Evolutionary conservation across 2,113 vertebrate genomes (phyloP).

Genomic region (Synodontis membranacea): DNA sequence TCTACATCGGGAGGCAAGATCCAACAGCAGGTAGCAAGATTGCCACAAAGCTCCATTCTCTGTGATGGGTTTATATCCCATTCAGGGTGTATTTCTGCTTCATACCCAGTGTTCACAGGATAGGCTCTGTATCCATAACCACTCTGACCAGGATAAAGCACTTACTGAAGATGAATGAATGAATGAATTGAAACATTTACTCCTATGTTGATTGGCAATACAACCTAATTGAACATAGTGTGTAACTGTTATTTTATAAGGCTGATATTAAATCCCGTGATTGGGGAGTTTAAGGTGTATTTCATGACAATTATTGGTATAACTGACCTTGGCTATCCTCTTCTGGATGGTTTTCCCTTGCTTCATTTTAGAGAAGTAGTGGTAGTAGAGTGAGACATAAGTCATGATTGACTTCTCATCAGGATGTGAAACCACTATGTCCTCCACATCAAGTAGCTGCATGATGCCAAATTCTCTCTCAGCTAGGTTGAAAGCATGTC

Average conservation of each 20-base stretch:
- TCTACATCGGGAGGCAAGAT: neutral
- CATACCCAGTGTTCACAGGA: neutral
- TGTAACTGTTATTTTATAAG: neutral
- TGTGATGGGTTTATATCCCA: neutral
- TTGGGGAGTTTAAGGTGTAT: neutral
- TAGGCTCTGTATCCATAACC: neutral
- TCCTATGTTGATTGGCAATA: neutral
- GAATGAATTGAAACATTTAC: neutral
- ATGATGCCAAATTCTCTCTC: slow-evolving; percentile 81
- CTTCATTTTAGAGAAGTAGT: slow-evolving; percentile 84
- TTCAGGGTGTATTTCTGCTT: neutral
- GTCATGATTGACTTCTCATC: slow-evolving; percentile 93
- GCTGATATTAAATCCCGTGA: neutral
- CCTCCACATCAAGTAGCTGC: slow-evolving; percentile 86
- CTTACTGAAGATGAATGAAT: neutral
- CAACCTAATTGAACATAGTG: neutral
- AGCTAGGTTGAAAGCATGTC: slow-evolving; percentile 79
- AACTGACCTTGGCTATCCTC: slow-evolving; percentile 79
- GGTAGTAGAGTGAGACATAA: slow-evolving; percentile 88
- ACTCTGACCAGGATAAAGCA: neutral
- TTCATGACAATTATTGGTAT: neutral
- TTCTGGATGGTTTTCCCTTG: slow-evolving; percentile 83
- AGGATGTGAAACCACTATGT: slow-evolving; percentile 76
- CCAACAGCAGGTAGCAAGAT: neutral
- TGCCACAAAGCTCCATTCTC: neutral